phyloP scores from a whole-genome alignment of 2,888 invertebrate species.

The Hemistola chrysoprasaria region DNA sequence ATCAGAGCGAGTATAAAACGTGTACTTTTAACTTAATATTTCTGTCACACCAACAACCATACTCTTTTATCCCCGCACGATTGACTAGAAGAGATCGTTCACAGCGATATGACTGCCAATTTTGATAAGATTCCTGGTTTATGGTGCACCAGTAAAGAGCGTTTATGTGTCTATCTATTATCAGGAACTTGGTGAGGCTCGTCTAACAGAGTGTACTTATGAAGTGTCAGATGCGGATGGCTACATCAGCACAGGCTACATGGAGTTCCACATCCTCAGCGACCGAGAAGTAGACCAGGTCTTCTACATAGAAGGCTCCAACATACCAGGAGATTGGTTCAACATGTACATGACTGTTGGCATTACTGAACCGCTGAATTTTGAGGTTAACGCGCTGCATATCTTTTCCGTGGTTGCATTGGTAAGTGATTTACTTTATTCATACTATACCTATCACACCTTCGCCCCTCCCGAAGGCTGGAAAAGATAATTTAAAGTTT shows the following conservation, averaged over 20 bases:
- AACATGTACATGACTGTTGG: constrained; percentile 60
- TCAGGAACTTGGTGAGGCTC: constrained; percentile 66
- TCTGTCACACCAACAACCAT: no score
- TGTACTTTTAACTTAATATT: no score
- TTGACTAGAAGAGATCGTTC: no score
- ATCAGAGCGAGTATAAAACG: no score
- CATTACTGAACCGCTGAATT: constrained; percentile 56
- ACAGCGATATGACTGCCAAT: no score
- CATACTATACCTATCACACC: no score
- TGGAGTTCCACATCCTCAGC: constrained; percentile 63
- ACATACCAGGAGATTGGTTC: constrained; percentile 44
- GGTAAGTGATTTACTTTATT: constrained; percentile 56
- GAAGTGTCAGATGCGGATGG: constrained; percentile 68
- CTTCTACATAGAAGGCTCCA: constrained; percentile 57
- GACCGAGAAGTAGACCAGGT: constrained; percentile 56
- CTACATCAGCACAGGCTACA: constrained; percentile 62
- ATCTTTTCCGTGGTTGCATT: constrained; percentile 78
- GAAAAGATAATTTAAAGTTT: no score
- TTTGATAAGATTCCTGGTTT: no score
- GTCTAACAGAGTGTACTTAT: constrained; percentile 59
- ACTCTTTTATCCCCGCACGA: no score
- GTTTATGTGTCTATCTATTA: no score
- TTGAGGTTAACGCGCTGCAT: constrained; percentile 75
- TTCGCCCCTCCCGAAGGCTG: no score
- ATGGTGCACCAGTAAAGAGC: no score